Base-by-base conservation (phyloP, 2,888 invertebrate species). In the Meta bourneti region DNA sequence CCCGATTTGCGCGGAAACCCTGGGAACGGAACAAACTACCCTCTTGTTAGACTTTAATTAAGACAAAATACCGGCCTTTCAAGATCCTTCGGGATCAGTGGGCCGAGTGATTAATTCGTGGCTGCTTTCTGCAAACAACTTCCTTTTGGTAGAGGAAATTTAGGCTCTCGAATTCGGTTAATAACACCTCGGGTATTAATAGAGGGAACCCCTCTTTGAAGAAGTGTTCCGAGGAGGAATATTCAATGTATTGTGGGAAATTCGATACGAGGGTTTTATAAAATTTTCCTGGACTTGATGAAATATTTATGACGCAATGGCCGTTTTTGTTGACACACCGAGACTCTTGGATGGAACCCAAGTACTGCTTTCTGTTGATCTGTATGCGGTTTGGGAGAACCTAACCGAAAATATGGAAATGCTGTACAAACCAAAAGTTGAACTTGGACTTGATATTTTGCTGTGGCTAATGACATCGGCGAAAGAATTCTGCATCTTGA, bases 11-110 rank as follows among this genome's bases (percentile, higher is more conserved):
- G 84, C 61, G 69, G 75, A 77, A 75, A 84, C 54, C 54, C 69
- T 19, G 84, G 77, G 77, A 77, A 77, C 34, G 75, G 82, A 81
- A 81, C 75, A 82, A 82, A 82, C 75, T 78, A 70, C 61, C 87
- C 69, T 87, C 85, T 86, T 86, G 77, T 70, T 78, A 75, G 75
- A 82, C 90, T 91, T 91, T 86, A 86, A 91, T 91, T 91, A 91
- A 91, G 90, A 86, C 86, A 91, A 82, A 85, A 85, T 89, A 82
- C 82, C 89, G 52, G 20, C 83, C 71, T 84, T 16, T 79, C 72
- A 61, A 69, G 90, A 90, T 90, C 85, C 81, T 90, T 86, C 49
- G 81, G 82, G 90, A 91, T 82, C 86, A 86, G 52, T 82, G 86
- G 54, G 82, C 77, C 86, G 86, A 78, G 90, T 91, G 90, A 91